Evolutionary conservation across 1,140 invertebrate species (phyloP).

Genomic region (Cephus cinctus): DNA sequence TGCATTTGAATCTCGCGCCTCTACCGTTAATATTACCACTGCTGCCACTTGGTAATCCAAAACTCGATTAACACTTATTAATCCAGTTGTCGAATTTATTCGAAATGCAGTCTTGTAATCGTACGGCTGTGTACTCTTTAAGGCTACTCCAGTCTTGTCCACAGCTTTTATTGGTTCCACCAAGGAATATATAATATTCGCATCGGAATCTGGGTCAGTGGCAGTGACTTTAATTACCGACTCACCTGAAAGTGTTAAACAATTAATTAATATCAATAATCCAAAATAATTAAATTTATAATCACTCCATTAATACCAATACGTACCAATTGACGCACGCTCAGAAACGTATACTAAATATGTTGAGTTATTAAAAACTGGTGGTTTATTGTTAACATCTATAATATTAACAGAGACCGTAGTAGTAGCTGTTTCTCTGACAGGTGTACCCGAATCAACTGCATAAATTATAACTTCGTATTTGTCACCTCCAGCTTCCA

Average conservation of each 20-base stretch:
- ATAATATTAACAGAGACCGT: constrained; percentile 71
- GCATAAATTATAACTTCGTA: constrained; percentile 74
- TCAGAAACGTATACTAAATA: constrained; percentile 73
- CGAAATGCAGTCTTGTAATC: constrained; percentile 69
- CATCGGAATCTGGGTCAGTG: constrained; percentile 68
- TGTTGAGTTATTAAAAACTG: constrained; percentile 67
- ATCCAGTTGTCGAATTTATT: constrained; percentile 68
- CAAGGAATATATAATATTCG: constrained; percentile 68
- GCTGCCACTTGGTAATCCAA: constrained; percentile 78
- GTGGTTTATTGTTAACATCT: constrained; percentile 83
- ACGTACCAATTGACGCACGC: constrained; percentile 61
- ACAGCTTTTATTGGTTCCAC: constrained; percentile 68
- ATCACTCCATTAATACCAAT: background rate
- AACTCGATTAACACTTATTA: constrained; percentile 68
- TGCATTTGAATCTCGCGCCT: constrained; percentile 72
- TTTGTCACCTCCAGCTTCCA: constrained; percentile 64
- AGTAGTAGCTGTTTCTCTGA: constrained; percentile 74
- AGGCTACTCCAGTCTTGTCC: constrained; percentile 72
- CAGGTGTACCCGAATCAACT: constrained; percentile 70
- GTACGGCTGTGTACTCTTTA: constrained; percentile 62
- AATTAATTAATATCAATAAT: background rate
- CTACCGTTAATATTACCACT: constrained; percentile 75
- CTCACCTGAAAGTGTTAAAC: constrained; percentile 40
- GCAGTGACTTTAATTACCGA: constrained; percentile 66
- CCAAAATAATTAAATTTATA: background rate